Conservation (phyloP, 2,797 vertebrate genomes). For the Otolemur crassicaudatus region DNA sequence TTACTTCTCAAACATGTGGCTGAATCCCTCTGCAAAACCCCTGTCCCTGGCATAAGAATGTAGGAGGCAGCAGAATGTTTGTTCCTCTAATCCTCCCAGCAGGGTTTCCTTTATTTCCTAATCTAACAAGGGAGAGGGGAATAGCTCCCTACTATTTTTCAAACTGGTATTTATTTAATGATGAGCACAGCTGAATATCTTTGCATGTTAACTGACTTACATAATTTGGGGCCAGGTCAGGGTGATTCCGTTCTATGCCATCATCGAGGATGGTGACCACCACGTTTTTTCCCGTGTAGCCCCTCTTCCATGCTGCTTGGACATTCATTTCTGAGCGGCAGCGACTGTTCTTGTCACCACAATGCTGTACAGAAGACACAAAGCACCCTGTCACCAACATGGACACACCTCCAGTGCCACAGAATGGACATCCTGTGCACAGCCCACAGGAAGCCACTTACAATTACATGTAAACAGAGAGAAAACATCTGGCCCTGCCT, state of each 20-base stretch:
- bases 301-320: constrained; percentile 89
- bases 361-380: constrained; percentile 84
- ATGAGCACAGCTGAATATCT: neutral
- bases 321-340: constrained; percentile 91
- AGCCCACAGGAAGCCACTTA: neutral
- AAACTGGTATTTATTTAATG: neutral
- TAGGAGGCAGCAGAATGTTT: no score
- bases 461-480: fast-evolving
- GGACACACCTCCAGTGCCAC: neutral
- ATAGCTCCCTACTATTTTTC: neutral
- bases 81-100: neutral
- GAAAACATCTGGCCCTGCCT: neutral
- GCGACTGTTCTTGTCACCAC: constrained; percentile 86
- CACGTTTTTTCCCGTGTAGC: constrained; percentile 89
- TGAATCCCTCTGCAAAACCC: neutral
- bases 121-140: fast-evolving
- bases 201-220: constrained; percentile 81
- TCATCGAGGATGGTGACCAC: constrained; percentile 91
- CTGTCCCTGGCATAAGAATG: neutral
- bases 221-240: constrained; percentile 89
- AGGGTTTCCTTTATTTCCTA: neutral
- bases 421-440: fast-evolving
- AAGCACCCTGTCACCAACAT: neutral
- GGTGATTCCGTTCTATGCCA: constrained; percentile 90
- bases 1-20: neutral